Evolutionary conservation across 2,888 invertebrate genomes (phyloP).

Genomic region (Schizotus pectinicornis): DNA sequence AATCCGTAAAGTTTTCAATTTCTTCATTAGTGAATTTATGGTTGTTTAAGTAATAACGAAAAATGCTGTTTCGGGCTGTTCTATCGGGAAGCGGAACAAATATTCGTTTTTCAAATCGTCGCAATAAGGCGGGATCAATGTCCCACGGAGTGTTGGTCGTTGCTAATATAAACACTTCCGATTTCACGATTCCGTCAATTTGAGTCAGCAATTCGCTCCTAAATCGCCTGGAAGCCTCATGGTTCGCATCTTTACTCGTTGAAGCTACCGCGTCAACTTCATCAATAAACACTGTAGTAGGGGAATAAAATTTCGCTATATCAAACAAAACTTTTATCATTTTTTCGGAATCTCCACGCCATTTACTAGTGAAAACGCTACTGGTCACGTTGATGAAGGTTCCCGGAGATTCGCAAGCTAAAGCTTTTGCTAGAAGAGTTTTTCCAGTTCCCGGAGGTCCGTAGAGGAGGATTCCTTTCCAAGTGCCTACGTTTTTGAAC

Average conservation of each 20-base stretch:
- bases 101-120: conserved; percentile 88
- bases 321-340: conserved; percentile 88
- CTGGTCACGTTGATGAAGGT: conserved; percentile 93
- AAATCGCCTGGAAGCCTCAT: conserved; percentile 86
- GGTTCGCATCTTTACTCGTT: conserved; percentile 71
- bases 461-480: conserved; percentile 74
- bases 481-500: conserved; percentile 75
- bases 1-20: conserved; percentile 59
- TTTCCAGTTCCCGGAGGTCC: conserved; percentile 82
- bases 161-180: conserved; percentile 79
- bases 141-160: conserved; percentile 95
- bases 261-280: conserved; percentile 88
- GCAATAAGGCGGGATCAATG: conserved; percentile 84
- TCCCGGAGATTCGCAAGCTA: conserved; percentile 78
- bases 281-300: conserved; percentile 91
- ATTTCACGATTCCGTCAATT: conserved; percentile 77
- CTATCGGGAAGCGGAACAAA: conserved; percentile 77
- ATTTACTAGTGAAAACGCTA: conserved; percentile 90
- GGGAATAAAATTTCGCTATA: conserved; percentile 77
- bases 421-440: conserved; percentile 87
- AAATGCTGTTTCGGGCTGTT: conserved; percentile 71
- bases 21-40: conserved; percentile 48
- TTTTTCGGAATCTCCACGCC: conserved; percentile 96
- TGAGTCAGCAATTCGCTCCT: conserved; percentile 88
- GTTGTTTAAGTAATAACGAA: conserved; percentile 66